A percentile compares a stretch with the other conserved stretches of the same genome.
Conservation (phyloP, 2,888 invertebrate genomes). For the Camptogramma bilineatum region DNA sequence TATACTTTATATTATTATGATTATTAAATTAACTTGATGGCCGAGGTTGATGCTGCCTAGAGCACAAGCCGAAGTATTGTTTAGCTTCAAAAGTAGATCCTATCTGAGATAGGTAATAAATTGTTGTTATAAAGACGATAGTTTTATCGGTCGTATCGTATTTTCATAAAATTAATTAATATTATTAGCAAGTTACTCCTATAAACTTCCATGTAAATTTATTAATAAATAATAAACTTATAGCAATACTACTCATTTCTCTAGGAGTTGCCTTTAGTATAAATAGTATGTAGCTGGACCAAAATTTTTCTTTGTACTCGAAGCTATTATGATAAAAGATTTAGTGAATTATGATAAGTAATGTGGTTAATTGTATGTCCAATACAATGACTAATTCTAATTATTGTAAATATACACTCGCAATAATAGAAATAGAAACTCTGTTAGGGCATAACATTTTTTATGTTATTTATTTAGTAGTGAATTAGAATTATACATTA, state of each 20-base stretch:
- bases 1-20: conserved; percentile 37
- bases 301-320: conserved; percentile 80
- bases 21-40: conserved; percentile 30
- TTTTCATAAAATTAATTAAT: conserved; percentile 55
- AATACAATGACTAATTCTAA: conserved; percentile 54
- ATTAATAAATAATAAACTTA: conserved; percentile 56
- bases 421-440: conserved; percentile 78
- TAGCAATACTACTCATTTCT: conserved; percentile 75
- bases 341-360: conserved; percentile 56
- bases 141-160: conserved; percentile 50
- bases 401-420: conserved; percentile 76
- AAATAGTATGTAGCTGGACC: conserved; percentile 83
- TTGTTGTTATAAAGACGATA: conserved; percentile 51
- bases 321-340: conserved; percentile 64
- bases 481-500: conserved; percentile 66
- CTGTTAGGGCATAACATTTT: conserved; percentile 65
- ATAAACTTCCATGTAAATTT: conserved; percentile 66
- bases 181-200: conserved; percentile 57
- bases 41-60: conserved; percentile 45
- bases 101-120: conserved; percentile 49
- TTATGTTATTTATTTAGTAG: conserved; percentile 79
- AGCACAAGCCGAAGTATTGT: conserved; percentile 35
- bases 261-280: conserved; percentile 78
- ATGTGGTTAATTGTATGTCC: conserved; percentile 74
- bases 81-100: conserved; percentile 45